These are phyloP conservation scores for Halocynthia aurantium DNA, from an alignment of 23 tunicate genomes.

Conservation along the genomic window DNA sequence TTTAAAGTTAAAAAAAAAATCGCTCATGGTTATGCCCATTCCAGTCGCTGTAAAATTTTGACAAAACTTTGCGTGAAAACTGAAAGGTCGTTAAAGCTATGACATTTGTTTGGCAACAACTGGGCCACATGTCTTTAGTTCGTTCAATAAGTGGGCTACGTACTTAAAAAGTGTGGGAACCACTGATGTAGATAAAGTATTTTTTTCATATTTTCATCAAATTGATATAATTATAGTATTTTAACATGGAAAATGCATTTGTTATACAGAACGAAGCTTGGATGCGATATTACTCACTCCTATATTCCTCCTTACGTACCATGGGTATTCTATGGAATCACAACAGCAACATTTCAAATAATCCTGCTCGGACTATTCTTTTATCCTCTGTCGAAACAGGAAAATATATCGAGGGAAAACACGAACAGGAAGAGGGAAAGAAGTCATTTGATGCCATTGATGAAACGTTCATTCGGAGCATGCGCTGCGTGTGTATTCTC, in stretches of 20 bases:
- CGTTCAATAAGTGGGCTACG: no score
- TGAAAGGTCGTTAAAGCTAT: no score
- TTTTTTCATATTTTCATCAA: no score
- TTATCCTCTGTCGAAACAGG: slow-evolving; percentile 5
- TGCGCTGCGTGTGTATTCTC: slow-evolving; percentile 11
- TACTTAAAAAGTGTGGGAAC: no score
- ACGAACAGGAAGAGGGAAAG: not conserved
- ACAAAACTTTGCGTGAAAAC: no score
- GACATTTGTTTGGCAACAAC: no score
- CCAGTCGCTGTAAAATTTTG: no score
- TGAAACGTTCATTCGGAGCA: not conserved
- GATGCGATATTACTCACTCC: slow-evolving; percentile 3
- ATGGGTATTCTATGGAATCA: slow-evolving; percentile 20
- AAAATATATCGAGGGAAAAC: not conserved
- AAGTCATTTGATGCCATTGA: slow-evolving; percentile 6
- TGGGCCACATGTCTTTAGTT: no score
- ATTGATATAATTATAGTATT: not conserved
- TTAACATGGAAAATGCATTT: not conserved
- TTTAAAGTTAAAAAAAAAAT: no score
- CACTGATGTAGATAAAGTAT: no score
- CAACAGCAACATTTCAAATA: slow-evolving; percentile 23
- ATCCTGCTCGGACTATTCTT: slow-evolving; percentile 6
- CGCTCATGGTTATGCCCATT: no score
- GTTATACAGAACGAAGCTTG: not conserved
- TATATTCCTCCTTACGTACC: slow-evolving; percentile 2